Conservation (phyloP, 2,888 invertebrate genomes). For the Platerodrilus igneus region DNA sequence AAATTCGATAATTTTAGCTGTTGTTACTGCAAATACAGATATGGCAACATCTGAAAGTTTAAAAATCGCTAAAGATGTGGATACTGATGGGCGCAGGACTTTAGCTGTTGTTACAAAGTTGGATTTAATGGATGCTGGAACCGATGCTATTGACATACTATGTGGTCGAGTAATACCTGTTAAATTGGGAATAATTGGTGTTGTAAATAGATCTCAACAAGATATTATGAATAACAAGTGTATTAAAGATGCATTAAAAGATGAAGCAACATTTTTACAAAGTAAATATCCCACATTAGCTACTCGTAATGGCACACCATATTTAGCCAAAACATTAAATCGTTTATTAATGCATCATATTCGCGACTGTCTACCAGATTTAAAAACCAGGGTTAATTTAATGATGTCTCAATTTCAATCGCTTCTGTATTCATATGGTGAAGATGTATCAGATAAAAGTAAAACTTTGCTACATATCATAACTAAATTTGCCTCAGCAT, state of each 20-base stretch:
- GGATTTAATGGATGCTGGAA: slow-evolving; percentile 99
- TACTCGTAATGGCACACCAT: slow-evolving; percentile 92
- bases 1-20: slow-evolving; percentile 95
- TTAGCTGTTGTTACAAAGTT: slow-evolving; percentile 97
- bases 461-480: slow-evolving; percentile 96
- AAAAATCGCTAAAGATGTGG: slow-evolving; percentile 93
- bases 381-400: slow-evolving; percentile 96
- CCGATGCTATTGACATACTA: slow-evolving; percentile 97
- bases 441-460: slow-evolving; percentile 94
- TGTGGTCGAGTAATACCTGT: slow-evolving; percentile 98
- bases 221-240: slow-evolving; percentile 90
- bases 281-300: slow-evolving; percentile 97
- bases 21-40: slow-evolving; percentile 97
- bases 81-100: slow-evolving; percentile 93
- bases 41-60: slow-evolving; percentile 98
- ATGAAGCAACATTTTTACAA: slow-evolving; percentile 92
- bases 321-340: slow-evolving; percentile 94
- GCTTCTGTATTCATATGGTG: slow-evolving; percentile 91
- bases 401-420: slow-evolving; percentile 98
- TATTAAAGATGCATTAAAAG: slow-evolving; percentile 84
- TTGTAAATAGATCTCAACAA: slow-evolving; percentile 97
- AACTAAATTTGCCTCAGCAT: slow-evolving; percentile 97
- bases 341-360: slow-evolving; percentile 98
- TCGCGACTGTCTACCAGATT: slow-evolving; percentile 94
- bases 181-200: slow-evolving; percentile 97